Evolutionary conservation across 2,797 vertebrate species (phyloP).

Genomic region (Arrhamphus sclerolepis): DNA sequence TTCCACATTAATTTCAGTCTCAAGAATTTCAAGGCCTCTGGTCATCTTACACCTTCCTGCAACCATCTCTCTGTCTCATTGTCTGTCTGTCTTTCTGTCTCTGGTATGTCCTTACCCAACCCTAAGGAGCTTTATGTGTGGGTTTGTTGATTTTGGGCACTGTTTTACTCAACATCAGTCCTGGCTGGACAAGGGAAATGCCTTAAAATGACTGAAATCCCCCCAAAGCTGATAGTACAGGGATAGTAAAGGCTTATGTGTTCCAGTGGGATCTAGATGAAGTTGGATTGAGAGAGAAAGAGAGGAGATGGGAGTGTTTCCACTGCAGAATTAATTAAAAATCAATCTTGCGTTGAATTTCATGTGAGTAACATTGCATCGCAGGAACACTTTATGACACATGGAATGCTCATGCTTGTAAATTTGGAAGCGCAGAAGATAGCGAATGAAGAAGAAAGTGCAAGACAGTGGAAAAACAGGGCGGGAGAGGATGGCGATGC

Average conservation of each 20-base stretch:
- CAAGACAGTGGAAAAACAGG: constrained; percentile 12
- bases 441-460: neutral
- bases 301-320: no score
- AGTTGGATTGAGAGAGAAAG: constrained; percentile 24
- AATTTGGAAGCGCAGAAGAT: constrained; percentile 7
- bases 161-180: constrained; percentile 71
- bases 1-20: constrained; percentile 52
- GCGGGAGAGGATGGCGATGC: constrained; percentile 19
- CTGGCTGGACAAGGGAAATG: constrained; percentile 65
- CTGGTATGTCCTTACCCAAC: constrained; percentile 54
- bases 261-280: constrained; percentile 63
- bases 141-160: constrained; percentile 64
- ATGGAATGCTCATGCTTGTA: neutral
- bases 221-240: constrained; percentile 70
- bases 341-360: constrained; percentile 14
- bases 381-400: constrained; percentile 5
- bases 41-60: constrained; percentile 43
- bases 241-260: constrained; percentile 71
- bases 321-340: constrained; percentile 6
- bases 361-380: constrained; percentile 3
- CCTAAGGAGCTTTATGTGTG: constrained; percentile 54
- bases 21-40: constrained; percentile 51
- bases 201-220: constrained; percentile 71
- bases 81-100: constrained; percentile 13
- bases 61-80: constrained; percentile 23